A percentile compares a stretch with the other conserved stretches of the same genome.
Conservation (phyloP, 1,140 invertebrate species). For the Sycophila sp. region DNA sequence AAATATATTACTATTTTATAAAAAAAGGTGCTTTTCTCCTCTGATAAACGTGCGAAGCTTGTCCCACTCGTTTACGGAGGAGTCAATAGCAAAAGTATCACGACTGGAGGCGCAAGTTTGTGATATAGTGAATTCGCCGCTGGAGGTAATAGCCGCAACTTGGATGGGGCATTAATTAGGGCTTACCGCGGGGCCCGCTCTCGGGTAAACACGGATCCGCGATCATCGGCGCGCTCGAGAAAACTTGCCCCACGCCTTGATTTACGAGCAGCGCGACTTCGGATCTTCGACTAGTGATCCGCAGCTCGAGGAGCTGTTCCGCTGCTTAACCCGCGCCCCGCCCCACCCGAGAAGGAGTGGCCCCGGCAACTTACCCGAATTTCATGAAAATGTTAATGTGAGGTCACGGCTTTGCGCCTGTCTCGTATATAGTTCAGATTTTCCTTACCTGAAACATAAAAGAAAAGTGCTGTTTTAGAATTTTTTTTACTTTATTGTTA, state of each 20-base stretch:
- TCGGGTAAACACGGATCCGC: slow-evolving; percentile 1
- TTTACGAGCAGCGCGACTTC: slow-evolving; percentile 20
- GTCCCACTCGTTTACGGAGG: no score
- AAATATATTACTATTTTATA: no score
- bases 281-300: neutral
- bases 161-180: slow-evolving; percentile 31
- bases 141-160: neutral
- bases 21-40: no score
- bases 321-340: neutral
- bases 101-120: no score
- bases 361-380: neutral
- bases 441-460: slow-evolving; percentile 20
- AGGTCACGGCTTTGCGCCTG: neutral
- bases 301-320: neutral
- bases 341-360: neutral
- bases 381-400: slow-evolving; percentile 2
- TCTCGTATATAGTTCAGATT: neutral
- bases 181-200: neutral
- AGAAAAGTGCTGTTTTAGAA: neutral
- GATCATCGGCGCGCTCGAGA: slow-evolving; percentile 18
- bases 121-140: neutral
- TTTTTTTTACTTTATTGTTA: neutral
- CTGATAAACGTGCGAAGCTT: no score
- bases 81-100: no score
- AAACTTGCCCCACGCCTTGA: neutral